Evolutionary conservation across 2,888 invertebrate genomes (phyloP), one percentile per base, ranked within the genome.

Genomic region (Brachyopa scutellaris): DNA sequence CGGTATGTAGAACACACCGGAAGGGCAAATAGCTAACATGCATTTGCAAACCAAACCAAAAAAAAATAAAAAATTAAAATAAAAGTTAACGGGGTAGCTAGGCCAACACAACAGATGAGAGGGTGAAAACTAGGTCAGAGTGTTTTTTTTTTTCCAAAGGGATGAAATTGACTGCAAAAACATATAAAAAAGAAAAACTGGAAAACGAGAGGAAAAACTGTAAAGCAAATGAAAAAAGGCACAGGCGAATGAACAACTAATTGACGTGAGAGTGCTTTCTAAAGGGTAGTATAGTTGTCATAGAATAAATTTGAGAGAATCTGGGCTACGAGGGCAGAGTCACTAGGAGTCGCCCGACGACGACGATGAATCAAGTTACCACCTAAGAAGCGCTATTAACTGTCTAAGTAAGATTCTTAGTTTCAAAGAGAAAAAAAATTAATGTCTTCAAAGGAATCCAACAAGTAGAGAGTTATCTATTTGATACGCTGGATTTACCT

Each of bases 1-100:
- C 64, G 82, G 82, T 77, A 82, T 82, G 82, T 82, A 82, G 82
- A 82, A 82, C 82, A 82, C 77, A 77, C 82, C 82, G 82, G 82
- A 82, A 82, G 82, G 82, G 77, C 82, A 82, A 82, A 82, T 76
- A 76, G 29, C 80, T 76, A 80, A 70, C 76, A 80, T 72, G 77
- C 72, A 77, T 77, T 82, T 72, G 57, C 79, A 73, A 47, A 13
- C 64, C 36, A 47, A 59, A 61, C 36, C 13, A 40, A 59, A 33
- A 19, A 47, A 47, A 31, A 51, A n/a, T 42, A 42, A 42, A 31
- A 47, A 45, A 47, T 5, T 40, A 33, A n/a, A n/a, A n/a, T n/a
- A n/a, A n/a, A n/a, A 19, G 36, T 26, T 33, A 77, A 77, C 72
- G 77, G 70, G 66, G 77, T 82, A 82, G 82, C 77, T 82, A 82